Percentiles rank a stretch among this genome's conserved stretches.
phyloP scores from a whole-genome alignment of 2,888 invertebrate species.

The Cephonodes hylas region DNA sequence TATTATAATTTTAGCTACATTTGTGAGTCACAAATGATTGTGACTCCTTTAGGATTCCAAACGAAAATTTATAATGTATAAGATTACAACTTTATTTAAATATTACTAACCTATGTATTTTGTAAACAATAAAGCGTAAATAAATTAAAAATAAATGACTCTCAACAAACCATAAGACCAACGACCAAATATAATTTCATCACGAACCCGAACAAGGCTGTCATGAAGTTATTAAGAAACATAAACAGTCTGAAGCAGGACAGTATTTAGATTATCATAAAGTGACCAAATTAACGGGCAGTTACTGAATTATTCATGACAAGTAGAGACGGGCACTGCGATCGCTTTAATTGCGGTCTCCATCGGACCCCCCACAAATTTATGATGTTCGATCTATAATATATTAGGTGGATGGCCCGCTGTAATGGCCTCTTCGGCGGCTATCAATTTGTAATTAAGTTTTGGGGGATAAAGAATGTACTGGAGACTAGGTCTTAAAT shows the following conservation, averaged over 20 bases:
- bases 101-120: no score
- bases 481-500: neutral
- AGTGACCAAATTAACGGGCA: conserved; percentile 7
- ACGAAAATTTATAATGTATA: no score
- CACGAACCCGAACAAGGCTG: neutral
- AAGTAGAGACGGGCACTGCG: neutral
- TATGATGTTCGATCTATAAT: conserved; percentile 14
- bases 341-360: conserved; percentile 10
- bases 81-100: no score
- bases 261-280: neutral
- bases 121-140: no score
- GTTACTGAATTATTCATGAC: conserved; percentile 1
- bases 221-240: neutral
- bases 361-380: conserved; percentile 10
- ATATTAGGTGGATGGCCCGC: conserved; percentile 8
- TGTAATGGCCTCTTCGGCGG: conserved; percentile 8
- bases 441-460: conserved; percentile 9
- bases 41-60: no score
- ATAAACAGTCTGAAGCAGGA: neutral
- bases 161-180: no score
- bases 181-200: neutral
- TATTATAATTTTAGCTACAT: no score
- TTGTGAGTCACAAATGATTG: no score
- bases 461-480: conserved; percentile 4
- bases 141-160: no score